phyloP scores from a whole-genome alignment of 2,797 vertebrate genomes.

The Halcyon badia region DNA sequence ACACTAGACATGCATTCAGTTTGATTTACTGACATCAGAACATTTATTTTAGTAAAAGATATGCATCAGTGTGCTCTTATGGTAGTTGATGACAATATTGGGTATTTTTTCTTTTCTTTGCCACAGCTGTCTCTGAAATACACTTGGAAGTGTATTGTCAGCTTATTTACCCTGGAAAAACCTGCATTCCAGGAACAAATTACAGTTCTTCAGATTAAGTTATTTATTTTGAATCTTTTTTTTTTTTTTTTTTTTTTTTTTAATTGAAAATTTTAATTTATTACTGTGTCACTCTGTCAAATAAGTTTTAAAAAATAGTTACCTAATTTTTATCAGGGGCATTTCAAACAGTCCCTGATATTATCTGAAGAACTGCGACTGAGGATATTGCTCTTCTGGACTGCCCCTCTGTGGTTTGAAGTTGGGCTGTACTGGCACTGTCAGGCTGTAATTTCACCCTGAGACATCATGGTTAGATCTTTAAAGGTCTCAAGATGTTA shows the following conservation, averaged over 20 bases:
- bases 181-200: background rate
- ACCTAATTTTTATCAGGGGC: background rate
- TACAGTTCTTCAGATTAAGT: background rate
- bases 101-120: background rate
- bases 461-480: background rate
- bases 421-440: rapidly evolving
- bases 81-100: background rate
- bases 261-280: background rate
- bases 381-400: background rate
- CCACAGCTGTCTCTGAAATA: background rate
- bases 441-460: background rate
- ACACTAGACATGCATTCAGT: background rate
- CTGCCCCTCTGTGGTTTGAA: background rate
- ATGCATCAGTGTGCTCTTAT: background rate
- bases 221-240: background rate
- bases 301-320: background rate
- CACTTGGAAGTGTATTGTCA: background rate
- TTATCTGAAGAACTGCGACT: background rate
- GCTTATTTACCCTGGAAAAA: background rate
- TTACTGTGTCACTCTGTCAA: background rate
- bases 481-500: background rate
- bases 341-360: background rate
- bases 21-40: background rate
- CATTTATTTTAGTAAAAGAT: background rate
- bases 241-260: background rate